These are phyloP conservation scores for Pogonocherus hispidulus DNA, from an alignment of 2,888 invertebrate species.

Conservation along the genomic window DNA sequence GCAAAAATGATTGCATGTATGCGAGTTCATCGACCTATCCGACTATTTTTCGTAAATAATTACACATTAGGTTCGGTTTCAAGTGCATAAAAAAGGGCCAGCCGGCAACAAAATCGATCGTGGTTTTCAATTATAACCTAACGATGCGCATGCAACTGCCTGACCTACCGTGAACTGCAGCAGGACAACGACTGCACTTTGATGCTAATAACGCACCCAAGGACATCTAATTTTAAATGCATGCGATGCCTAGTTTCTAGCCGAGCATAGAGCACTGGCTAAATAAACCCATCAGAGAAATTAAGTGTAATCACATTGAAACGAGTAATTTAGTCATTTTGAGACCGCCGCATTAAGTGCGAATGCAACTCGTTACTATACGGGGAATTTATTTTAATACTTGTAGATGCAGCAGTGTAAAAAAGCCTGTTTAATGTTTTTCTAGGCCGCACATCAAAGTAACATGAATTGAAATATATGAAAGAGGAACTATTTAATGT, in stretches of 20 bases:
- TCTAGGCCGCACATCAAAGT: too few species aligned
- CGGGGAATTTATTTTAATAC: not conserved
- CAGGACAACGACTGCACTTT: slow-evolving; percentile 29
- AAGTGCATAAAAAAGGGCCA: not conserved
- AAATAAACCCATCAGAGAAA: slow-evolving; percentile 11
- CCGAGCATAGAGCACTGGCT: slow-evolving; percentile 12
- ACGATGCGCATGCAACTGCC: slow-evolving; percentile 17
- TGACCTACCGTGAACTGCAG: slow-evolving; percentile 30
- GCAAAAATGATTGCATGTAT: slow-evolving; percentile 35
- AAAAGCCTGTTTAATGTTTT: not conserved
- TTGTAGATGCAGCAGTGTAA: not conserved
- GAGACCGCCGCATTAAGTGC: not conserved
- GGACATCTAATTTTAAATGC: slow-evolving; percentile 31
- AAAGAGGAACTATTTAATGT: too few species aligned
- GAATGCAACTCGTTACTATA: not conserved
- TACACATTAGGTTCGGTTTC: not conserved
- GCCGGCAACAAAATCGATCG: slow-evolving; percentile 2
- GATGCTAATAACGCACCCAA: slow-evolving; percentile 19
- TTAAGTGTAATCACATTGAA: slow-evolving; percentile 4
- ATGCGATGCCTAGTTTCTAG: slow-evolving; percentile 19
- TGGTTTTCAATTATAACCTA: slow-evolving; percentile 9
- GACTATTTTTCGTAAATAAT: not conserved
- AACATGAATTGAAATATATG: too few species aligned
- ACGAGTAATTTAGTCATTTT: slow-evolving; percentile 10
- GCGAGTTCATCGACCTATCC: slow-evolving; percentile 38